Base-by-base conservation (phyloP, 2,888 invertebrate genomes). In the Meandrusa payeni region DNA sequence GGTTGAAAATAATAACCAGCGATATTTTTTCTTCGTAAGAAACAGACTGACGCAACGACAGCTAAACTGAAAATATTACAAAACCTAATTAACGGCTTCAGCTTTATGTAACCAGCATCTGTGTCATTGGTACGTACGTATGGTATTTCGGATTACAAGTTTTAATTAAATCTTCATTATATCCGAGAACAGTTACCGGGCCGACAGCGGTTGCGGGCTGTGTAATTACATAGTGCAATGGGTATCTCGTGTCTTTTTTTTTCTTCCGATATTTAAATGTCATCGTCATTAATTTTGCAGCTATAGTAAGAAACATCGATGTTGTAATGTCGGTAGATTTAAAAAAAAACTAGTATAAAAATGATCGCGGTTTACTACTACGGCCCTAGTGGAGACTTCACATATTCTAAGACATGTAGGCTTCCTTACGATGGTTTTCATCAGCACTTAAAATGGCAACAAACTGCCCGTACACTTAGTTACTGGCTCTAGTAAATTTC, bases 51-150 rank as follows among this genome's bases (percentile, higher is more conserved):
- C 17, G 29, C 9, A 29, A 34, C 5, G 1, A 1, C 9, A 10
- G 12, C 13, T 23, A 7, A 24, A 32, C 7, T 41, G 5, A 27
- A 31, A 40, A 29, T 19, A 24, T 69, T 69, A 64, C 69, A 69
- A 70, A 71, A 76, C 58, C 57, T 67, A 76, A 76, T 75, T 75
- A 75, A 60, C 55, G 52, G 55, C n/a, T 55, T 51, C 54, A 51
- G 55, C 52, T 57, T 83, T 81, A 75, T 64, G 69, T 79, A 83
- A 83, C 61, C 54, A 73, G 64, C 79, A 83, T 79, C 76, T 82
- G 76, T 83, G 83, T 82, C 78, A 82, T 79, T 76, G 65, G 69
- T 49, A 53, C 53, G 50, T 54, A n/a, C n/a, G n/a, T n/a, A 46
- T 50, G 41, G 37, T 26, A 43, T 31, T 43, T 32, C 20, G 26